Conservation (phyloP, 2,797 vertebrate species). For the Falco biarmicus region DNA sequence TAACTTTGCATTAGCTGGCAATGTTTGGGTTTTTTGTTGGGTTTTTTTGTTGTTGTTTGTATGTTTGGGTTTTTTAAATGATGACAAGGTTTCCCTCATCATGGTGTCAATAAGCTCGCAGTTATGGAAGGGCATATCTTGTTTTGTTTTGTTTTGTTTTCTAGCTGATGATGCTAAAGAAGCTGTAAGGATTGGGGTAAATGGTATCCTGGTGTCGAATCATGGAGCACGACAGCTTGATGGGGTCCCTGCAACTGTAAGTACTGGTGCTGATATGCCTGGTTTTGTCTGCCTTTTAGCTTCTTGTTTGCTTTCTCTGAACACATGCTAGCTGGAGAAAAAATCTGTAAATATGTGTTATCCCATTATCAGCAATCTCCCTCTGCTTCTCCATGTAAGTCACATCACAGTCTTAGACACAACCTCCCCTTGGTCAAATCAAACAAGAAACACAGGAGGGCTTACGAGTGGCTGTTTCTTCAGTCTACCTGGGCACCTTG, state of each 20-base stretch:
- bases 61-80: not conserved
- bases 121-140: not conserved
- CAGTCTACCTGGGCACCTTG: not conserved
- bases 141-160: not conserved
- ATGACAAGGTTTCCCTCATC: not conserved
- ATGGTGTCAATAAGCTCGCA: not conserved
- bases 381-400: not conserved
- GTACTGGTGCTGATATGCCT: not conserved
- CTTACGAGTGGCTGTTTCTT: not conserved
- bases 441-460: not conserved
- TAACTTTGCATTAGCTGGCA: not conserved
- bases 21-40: too few relatives aligned
- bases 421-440: not conserved
- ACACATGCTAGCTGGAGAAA: not conserved
- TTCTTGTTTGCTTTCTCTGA: not conserved
- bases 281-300: not conserved
- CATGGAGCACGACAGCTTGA: slow-evolving; percentile 91
- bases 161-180: slow-evolving; percentile 86
- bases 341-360: not conserved
- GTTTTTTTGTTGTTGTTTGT: too few relatives aligned
- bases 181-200: slow-evolving; percentile 82
- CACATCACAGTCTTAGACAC: not conserved
- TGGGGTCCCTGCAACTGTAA: slow-evolving; percentile 89
- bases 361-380: not conserved
- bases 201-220: slow-evolving; percentile 90